Base-by-base conservation (phyloP, 2,888 invertebrate species). In the Drosophila ustulata region DNA sequence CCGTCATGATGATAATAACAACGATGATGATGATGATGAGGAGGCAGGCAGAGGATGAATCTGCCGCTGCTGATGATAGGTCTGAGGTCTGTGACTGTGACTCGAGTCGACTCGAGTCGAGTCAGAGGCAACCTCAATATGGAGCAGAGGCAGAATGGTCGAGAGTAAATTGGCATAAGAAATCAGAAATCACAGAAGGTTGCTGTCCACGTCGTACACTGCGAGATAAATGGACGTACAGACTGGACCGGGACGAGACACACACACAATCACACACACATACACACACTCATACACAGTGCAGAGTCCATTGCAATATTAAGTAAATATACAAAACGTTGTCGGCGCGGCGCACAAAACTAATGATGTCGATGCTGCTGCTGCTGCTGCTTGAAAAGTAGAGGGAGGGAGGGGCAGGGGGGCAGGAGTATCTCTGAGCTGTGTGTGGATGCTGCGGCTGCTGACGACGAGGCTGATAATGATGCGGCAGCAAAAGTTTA, bases 121-220 rank as follows among this genome's bases (percentile, higher is more conserved):
- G 51, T 47, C 46, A 7, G 39, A 28, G 26, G 30, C 46, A 9
- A 11, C 13, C 39, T 66, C 71, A 74, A 88, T 87, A 70, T 89
- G 81, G 89, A 83, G 88, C 89, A 89, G 55, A 89, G 57, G 52
- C 75, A 62, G 56, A 45, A 65, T 51, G 74, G 61, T 62, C 59
- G 64, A 66, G 65, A 80, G 82, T 89, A 90, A 86, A 86, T 86
- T 90, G 86, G 86, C 89, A 90, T 89, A 86, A 86, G 89, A 86
- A 86, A 89, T 90, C 90, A 90, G 89, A 85, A 89, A 89, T 90
- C 89, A 87, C 90, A 90, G 88, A 84, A 87, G 77, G 81, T 83
- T 78, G 71, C 89, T 67, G 75, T 77, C 78, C 56, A 63, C 53
- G 64, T 52, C 53, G 53, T 49, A 45, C 47, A 68, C 52, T 58